A percentile compares a stretch with the other conserved stretches of the same genome.
phyloP scores from a whole-genome alignment of 2,797 vertebrate genomes.

The Amazona ochrocephala region DNA sequence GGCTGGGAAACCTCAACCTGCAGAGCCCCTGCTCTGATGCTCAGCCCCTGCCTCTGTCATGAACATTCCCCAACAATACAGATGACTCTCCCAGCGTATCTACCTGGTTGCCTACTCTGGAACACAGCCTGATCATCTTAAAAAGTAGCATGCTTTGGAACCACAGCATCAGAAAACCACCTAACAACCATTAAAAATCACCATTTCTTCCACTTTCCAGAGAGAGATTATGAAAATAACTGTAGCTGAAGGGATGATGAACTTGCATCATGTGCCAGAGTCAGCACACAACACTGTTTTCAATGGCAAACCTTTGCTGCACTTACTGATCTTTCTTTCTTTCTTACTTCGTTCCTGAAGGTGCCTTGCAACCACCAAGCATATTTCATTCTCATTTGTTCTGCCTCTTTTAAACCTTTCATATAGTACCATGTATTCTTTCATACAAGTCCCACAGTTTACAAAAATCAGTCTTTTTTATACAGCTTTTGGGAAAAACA shows the following conservation, averaged over 20 bases:
- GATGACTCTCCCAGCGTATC: fast-evolving
- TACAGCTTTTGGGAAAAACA: background rate
- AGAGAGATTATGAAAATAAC: background rate
- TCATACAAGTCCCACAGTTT: background rate
- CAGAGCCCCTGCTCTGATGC: background rate
- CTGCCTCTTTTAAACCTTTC: background rate
- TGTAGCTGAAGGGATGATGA: background rate
- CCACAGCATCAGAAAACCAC: background rate
- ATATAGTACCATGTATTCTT: background rate
- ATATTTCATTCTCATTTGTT: background rate
- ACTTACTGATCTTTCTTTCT: background rate
- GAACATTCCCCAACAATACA: background rate
- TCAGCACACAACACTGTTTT: background rate
- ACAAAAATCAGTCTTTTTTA: background rate
- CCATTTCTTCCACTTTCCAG: background rate
- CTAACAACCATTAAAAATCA: fast-evolving
- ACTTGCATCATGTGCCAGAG: background rate
- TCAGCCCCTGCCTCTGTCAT: background rate
- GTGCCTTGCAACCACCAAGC: background rate
- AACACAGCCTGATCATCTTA: fast-evolving
- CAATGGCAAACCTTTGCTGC: background rate
- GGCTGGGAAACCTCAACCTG: background rate
- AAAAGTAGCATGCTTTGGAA: background rate
- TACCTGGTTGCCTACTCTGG: background rate
- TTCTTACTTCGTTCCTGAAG: background rate